A percentile compares a stretch with the other conserved stretches of the same genome.
phyloP scores from a whole-genome alignment of 1,140 invertebrate genomes.

The Stegodyphus dumicola region DNA sequence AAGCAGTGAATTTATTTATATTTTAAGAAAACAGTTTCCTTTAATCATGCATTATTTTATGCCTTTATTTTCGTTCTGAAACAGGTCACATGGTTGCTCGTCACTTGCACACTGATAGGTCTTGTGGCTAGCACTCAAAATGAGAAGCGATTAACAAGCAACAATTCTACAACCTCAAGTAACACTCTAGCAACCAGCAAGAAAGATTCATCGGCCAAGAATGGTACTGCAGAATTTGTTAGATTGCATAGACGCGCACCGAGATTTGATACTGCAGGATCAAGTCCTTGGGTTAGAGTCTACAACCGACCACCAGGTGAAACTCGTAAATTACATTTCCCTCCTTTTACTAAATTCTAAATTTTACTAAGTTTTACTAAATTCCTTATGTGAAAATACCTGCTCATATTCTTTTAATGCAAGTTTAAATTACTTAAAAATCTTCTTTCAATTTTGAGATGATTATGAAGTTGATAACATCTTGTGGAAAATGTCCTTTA shows the following conservation, averaged over 20 bases:
- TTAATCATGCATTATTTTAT: not conserved
- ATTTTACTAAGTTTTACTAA: too few species aligned
- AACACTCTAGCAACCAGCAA: not conserved
- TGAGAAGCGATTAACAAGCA: not conserved
- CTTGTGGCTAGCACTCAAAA: not conserved
- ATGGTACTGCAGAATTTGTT: conserved; percentile 7
- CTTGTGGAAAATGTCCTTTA: not conserved
- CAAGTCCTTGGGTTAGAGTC: conserved; percentile 42
- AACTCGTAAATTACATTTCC: too few species aligned
- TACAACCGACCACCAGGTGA: conserved; percentile 44
- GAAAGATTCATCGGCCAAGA: not conserved
- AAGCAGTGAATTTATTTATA: too few species aligned
- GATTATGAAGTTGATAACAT: not conserved
- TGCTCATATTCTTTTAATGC: too few species aligned
- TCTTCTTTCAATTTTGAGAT: too few species aligned
- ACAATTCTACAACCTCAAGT: not conserved
- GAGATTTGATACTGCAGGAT: conserved; percentile 22
- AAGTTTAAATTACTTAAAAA: too few species aligned
- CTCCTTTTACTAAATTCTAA: too few species aligned
- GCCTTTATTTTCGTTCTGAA: not conserved
- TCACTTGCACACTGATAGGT: not conserved
- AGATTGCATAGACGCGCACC: conserved; percentile 33
- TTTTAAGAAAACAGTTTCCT: not conserved
- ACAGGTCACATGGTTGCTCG: conserved; percentile 12
- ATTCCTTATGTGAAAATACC: too few species aligned